Conservation (phyloP, 2,797 vertebrate species). For the Vipera latastei region DNA sequence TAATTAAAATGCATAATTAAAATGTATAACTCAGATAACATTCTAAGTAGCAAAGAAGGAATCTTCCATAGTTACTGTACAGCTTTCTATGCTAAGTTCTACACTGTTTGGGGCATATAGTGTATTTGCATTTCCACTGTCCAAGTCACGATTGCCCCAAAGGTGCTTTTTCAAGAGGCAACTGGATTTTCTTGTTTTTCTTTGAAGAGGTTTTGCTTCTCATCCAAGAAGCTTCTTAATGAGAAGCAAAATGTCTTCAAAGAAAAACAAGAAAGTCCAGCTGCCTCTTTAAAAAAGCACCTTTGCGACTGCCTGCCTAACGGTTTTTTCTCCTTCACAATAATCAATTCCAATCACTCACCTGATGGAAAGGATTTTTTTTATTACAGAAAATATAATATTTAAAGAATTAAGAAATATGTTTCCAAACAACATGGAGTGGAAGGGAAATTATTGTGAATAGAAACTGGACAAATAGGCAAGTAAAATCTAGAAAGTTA, state of each 20-base stretch:
- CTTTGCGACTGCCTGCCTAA: background rate
- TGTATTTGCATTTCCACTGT: background rate
- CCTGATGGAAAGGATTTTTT: background rate
- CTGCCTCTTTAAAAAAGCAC: too few relatives aligned
- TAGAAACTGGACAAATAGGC: slow-evolving; percentile 31
- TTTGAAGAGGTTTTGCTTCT: too few relatives aligned
- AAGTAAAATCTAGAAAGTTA: slow-evolving; percentile 32
- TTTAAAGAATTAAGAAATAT: background rate
- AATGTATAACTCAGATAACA: background rate
- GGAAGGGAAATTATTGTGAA: slow-evolving; percentile 34
- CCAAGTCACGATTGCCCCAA: too few relatives aligned
- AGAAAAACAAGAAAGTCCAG: too few relatives aligned
- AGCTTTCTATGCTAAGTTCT: background rate
- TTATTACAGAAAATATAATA: background rate
- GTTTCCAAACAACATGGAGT: background rate
- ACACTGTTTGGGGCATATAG: background rate
- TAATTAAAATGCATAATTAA: background rate
- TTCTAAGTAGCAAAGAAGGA: background rate
- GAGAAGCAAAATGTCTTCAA: too few relatives aligned
- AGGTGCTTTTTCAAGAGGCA: too few relatives aligned
- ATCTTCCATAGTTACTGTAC: background rate
- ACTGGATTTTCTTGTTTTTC: too few relatives aligned
- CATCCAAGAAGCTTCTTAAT: too few relatives aligned
- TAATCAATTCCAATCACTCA: background rate
- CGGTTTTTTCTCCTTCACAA: background rate